These are phyloP conservation scores for Bombus terrestris DNA, from an alignment of 1,140 invertebrate genomes.

Conservation along the genomic window DNA sequence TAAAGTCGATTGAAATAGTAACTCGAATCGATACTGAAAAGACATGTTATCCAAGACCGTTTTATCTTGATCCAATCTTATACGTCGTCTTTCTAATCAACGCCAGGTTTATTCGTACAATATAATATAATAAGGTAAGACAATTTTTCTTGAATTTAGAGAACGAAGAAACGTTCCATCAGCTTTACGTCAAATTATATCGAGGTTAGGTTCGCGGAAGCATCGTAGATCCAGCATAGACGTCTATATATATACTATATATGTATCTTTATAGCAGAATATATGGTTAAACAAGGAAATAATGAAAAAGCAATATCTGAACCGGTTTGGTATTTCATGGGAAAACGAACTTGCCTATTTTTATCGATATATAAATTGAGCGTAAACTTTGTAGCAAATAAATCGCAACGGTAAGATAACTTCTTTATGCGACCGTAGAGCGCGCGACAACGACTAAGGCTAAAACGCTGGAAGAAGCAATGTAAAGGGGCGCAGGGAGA, in stretches of 20 bases:
- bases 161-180: not conserved
- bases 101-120: too few species aligned
- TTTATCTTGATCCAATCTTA: too few species aligned
- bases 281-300: not conserved
- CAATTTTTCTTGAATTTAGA: not conserved
- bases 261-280: too few species aligned
- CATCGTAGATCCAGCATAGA: not conserved
- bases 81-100: not conserved
- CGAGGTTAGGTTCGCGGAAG: not conserved
- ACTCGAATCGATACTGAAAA: not conserved
- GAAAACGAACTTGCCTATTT: not conserved
- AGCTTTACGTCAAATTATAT: not conserved
- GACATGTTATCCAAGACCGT: not conserved
- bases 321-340: not conserved
- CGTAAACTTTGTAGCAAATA: conserved; percentile 37
- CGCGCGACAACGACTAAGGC: conserved; percentile 14
- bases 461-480: not conserved
- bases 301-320: not conserved
- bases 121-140: not conserved
- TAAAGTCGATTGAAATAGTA: not conserved
- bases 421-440: conserved; percentile 37
- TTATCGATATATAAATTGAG: conserved; percentile 22
- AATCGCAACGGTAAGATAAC: conserved; percentile 42
- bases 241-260: too few species aligned
- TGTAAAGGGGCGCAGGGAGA: not conserved